Evolutionary conservation across 2,888 invertebrate genomes (phyloP), one percentile per base, ranked within the genome.

Genomic region (Troides helena): DNA sequence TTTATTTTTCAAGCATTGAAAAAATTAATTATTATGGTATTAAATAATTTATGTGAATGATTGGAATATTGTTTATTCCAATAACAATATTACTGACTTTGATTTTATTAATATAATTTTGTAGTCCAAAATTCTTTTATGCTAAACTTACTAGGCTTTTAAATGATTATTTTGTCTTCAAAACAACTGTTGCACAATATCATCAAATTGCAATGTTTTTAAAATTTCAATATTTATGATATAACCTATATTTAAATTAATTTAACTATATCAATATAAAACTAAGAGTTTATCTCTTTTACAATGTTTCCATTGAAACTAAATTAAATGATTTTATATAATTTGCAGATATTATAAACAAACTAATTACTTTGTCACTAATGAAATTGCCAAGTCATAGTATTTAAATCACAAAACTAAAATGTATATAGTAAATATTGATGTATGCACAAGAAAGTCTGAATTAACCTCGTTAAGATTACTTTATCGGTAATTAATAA

Each of bases 111-210:
- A 30, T 30, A 5, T 30, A 30, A 30, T 30, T 30, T 30, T 30
- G 30, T 30, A 30, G 30, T 30, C 30, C 30, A 3, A 30, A 30
- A 30, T 30, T 30, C 30, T 30, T 30, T 30, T 3, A 30, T 30
- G 30, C 30, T 30, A 30, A 30, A 30, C 30, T 30, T 30, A 30
- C 30, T 30, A 30, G 30, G 30, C 30, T 6, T 39, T 39, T 39
- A 39, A 39, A 39, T 39, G 39, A 39, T 39, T 39, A 39, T 39
- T 39, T 10, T 39, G 10, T 8, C 23, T 25, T n/a, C 30, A 46
- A 66, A 59, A 60, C 46, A 60, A 66, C 60, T 60, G 59, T 60
- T 66, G 66, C 60, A 60, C 53, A 46, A n/a, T 60, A 66, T 46
- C 30, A 46, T 59, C 46, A 18, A 66, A 18, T 30, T n/a, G 2